Base-by-base conservation (phyloP, 2,113 vertebrate species). In the Halcyon senegalensis region DNA sequence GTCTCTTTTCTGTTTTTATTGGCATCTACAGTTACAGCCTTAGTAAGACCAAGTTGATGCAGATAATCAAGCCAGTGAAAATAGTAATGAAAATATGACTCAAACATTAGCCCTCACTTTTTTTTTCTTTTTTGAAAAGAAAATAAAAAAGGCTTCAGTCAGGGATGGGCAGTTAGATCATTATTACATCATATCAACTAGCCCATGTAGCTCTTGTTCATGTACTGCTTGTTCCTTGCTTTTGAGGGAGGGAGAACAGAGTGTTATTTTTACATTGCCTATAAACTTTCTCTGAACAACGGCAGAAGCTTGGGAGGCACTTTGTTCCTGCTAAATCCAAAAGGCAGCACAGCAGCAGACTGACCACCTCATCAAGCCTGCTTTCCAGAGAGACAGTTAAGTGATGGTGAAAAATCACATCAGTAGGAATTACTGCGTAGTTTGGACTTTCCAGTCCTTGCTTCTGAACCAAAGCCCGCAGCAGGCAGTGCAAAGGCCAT, bases 351-450 rank as follows among this genome's bases (percentile, higher is more conserved):
- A 78, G 48, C 79, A 89, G 68, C 51, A 76, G 56, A 70, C 59
- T 59, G 79, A 75, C 39, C 59, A 68, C 56, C 48, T 84, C 68
- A 78, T 73, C 39, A 84, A 89, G 48, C 37, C 50, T 69, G 44
- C 58, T 91, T 95, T 87, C 48, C 74, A 94, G 43, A 51, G 69
- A 64, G 53, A 92, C 16, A 67, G 93, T 68, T 72, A 78, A 95
- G 84, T 41, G 21, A 46, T 46, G 80, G 72, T 89, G 87, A 90
- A 94, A 96, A 93, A 90, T 48, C 73, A 50, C 68, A 88, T 88
- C 68, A 59, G n/a, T 46, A 73, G 25, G 43, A 77, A 90, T 80
- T 78, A 70, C 23, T 43, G 59, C 35, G 33, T 72, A 67, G 60
- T 86, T 19, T 64, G 58, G 77, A 87, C 56, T 91, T 68, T 9